phyloP scores from a whole-genome alignment of 2,113 vertebrate species.

The Dipodomys ordii region DNA sequence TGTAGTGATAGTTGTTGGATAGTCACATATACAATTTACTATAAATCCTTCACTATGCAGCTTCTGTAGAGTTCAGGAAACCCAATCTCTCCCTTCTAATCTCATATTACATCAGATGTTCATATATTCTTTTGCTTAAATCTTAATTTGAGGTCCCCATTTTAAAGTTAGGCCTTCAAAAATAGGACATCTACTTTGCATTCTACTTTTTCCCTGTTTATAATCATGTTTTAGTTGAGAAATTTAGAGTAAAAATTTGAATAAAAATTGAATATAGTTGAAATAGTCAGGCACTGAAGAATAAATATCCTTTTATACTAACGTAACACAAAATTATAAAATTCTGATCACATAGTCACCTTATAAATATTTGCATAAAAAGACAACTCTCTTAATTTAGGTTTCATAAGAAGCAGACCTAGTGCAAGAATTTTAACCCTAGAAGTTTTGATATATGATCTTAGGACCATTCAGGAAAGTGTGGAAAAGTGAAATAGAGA shows the following conservation, averaged over 20 bases:
- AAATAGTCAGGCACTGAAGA: not conserved
- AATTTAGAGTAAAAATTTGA: conserved; percentile 17
- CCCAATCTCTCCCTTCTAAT: not conserved
- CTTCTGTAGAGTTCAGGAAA: not conserved
- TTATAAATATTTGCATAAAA: not conserved
- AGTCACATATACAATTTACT: not conserved
- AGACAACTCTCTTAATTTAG: not conserved
- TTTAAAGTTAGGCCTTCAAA: conserved; percentile 3
- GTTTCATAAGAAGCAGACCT: not conserved
- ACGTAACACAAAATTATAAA: not conserved
- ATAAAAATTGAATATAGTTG: not conserved
- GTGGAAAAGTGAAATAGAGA: not conserved
- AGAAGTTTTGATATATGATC: not conserved
- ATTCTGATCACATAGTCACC: not conserved
- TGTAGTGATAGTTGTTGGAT: not conserved
- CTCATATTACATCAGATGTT: not conserved
- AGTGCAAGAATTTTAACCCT: conserved; percentile 11
- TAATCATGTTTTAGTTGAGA: conserved; percentile 22
- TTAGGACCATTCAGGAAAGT: not conserved
- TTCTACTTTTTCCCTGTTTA: not conserved
- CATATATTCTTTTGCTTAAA: not conserved
- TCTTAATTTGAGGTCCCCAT: not conserved
- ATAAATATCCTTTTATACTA: not conserved
- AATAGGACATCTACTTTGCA: not conserved
- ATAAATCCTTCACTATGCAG: not conserved